Evolutionary conservation across 2,113 vertebrate species (phyloP).

Genomic region (Protobothrops mucrosquamatus): DNA sequence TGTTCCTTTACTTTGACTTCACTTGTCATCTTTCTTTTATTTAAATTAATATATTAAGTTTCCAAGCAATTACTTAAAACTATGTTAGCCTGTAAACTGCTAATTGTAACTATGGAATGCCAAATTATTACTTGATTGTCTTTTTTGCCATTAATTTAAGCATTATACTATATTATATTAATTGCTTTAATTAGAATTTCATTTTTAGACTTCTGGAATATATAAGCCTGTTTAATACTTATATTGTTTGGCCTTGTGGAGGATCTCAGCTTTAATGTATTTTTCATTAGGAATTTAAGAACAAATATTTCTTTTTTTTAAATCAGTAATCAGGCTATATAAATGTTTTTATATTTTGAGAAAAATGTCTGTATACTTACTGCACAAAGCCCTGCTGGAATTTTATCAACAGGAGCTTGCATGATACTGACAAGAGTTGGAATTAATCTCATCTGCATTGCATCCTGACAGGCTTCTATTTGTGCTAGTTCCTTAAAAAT

Average conservation of each 20-base stretch:
- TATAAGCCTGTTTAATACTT: neutral
- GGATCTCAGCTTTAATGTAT: neutral
- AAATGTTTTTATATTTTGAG: neutral
- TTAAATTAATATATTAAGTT: neutral
- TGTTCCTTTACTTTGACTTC: neutral
- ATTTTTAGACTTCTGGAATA: neutral
- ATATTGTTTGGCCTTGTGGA: neutral
- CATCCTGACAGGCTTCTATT: constrained; percentile 93
- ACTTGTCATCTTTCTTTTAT: neutral
- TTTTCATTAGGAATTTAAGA: neutral
- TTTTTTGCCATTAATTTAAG: neutral
- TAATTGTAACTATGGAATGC: neutral
- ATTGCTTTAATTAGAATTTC: neutral
- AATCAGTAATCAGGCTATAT: neutral
- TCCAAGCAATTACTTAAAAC: neutral
- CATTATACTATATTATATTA: neutral
- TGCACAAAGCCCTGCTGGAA: constrained; percentile 92
- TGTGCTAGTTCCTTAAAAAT: constrained; percentile 98
- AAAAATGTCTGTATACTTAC: constrained; percentile 71
- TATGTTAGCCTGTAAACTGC: neutral
- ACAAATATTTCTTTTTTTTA: constrained; percentile 6
- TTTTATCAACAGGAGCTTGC: constrained; percentile 96
- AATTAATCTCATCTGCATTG: constrained; percentile 97
- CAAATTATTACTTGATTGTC: neutral
- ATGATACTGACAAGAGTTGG: constrained; percentile 98